Evolutionary conservation across 2,113 vertebrate genomes (phyloP), one percentile per base, ranked within the genome.

Genomic region (Aphelocoma coerulescens): DNA sequence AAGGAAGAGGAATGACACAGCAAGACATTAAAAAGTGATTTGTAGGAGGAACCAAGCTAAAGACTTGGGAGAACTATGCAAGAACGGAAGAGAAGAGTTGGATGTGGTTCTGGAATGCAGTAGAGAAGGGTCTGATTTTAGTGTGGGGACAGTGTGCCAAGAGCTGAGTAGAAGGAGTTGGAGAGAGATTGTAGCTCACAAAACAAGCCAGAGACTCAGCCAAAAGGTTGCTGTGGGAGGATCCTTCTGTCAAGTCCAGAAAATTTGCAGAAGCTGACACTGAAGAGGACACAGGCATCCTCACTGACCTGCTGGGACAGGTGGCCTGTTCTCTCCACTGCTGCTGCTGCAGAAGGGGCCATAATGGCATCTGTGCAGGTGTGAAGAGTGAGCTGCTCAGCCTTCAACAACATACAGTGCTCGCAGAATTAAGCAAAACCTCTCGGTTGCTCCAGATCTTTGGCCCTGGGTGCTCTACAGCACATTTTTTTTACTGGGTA

Each of bases 361-460:
- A 4, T 10, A 33, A 5, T 10, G 62, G 33, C 73, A 77, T 22
- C 65, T 63, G 16, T 23, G 28, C 23, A 30, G 61, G 12, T 1
- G 0, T 7, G 8, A 37, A 24, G 44, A 79, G 22, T 3, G 23
- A 85, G 39, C 30, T 58, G 23, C 35, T 84, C n/a, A 58, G 61
- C 9, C 14, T 84, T 39, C 1, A 0, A 5, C 30, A 81, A 37
- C 1, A 0, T 5, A 23, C 0, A 0, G 6, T 58, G 10, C 41
- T 43, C 0, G 0, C 23, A 77, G 17, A 62, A 62, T 39, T 39
- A 20, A 59, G 5, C 9, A 30, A 24, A 87, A 32, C 13, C 23
- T 2, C 18, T 28, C 2, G 6, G 10, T 41, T 67, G n/a, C 6
- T 28, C 24, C 30, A 9, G 39, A 18, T 20, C 10, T 80, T 66